A percentile compares a stretch with the other conserved stretches of the same genome.
These are phyloP conservation scores for Anniella stebbinsi DNA, from an alignment of 2,797 vertebrate species.

Conservation along the genomic window DNA sequence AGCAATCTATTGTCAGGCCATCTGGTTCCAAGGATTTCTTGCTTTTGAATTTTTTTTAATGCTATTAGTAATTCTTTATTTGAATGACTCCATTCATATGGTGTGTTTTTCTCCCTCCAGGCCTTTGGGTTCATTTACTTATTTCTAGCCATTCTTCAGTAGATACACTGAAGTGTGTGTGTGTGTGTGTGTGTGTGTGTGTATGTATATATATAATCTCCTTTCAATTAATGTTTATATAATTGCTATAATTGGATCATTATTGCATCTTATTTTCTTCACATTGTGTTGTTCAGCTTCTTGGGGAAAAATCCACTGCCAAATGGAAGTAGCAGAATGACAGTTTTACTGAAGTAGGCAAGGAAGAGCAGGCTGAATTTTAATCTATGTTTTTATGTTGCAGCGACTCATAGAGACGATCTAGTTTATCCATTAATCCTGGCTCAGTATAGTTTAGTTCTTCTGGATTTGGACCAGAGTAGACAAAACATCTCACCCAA, in stretches of 20 bases:
- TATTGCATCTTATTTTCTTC: neutral
- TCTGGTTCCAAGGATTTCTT: neutral
- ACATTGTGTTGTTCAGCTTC: neutral
- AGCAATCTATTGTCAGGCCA: slow-evolving; percentile 23
- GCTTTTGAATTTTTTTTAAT: slow-evolving; percentile 2
- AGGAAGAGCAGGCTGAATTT: neutral
- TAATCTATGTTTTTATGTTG: neutral
- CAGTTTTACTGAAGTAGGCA: neutral
- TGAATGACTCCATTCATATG: neutral
- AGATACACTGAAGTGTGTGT: neutral
- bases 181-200: neutral
- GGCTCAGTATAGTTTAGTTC: neutral
- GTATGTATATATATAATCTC: too few relatives aligned
- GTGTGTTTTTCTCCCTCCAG: neutral
- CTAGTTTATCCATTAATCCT: neutral
- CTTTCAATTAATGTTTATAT: neutral
- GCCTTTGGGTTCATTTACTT: slow-evolving; percentile 10
- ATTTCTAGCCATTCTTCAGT: neutral
- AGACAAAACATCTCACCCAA: neutral
- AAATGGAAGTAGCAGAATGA: neutral
- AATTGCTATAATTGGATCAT: slow-evolving; percentile 24
- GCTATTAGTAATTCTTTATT: slow-evolving; percentile 10
- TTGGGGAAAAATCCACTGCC: neutral
- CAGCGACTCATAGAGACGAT: neutral
- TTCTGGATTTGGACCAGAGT: neutral